phyloP scores from a whole-genome alignment of 2,888 invertebrate genomes.

The Amitus sp. region DNA sequence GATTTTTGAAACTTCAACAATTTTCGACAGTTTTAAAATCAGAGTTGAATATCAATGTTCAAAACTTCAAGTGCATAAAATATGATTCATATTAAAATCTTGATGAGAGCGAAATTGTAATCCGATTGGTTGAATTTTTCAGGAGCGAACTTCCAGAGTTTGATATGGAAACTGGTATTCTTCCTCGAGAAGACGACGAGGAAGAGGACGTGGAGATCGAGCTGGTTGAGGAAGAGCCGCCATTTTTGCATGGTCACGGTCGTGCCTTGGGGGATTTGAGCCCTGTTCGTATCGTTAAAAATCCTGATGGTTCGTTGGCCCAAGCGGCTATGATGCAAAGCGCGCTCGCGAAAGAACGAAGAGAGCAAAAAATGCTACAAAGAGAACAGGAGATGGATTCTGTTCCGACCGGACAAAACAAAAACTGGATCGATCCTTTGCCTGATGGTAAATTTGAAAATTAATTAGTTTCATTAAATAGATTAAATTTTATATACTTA shows the following conservation, averaged over 20 bases:
- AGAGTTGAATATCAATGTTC: too few species aligned
- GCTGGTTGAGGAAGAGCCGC: conserved; percentile 97
- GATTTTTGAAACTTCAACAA: too few species aligned
- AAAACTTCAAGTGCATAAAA: too few species aligned
- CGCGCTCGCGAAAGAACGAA: conserved; percentile 94
- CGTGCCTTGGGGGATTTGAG: conserved; percentile 91
- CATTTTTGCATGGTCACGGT: conserved; percentile 95
- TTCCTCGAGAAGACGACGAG: conserved; percentile 91
- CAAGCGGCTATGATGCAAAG: conserved; percentile 99
- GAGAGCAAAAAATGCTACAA: conserved; percentile 96
- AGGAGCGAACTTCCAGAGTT: conserved; percentile 96
- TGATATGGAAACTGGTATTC: conserved; percentile 93
- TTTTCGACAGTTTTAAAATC: too few species aligned
- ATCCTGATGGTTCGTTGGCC: conserved; percentile 98
- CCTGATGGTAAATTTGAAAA: conserved; percentile 83
- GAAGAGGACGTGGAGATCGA: conserved; percentile 99
- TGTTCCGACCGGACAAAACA: conserved; percentile 82
- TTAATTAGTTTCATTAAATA: too few species aligned
- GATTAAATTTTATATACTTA: too few species aligned
- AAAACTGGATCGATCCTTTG: conserved; percentile 96
- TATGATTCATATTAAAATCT: too few species aligned
- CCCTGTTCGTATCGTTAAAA: conserved; percentile 95
- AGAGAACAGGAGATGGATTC: conserved; percentile 92
- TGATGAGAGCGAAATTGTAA: too few species aligned
- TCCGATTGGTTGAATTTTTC: too few species aligned